phyloP scores from a whole-genome alignment of 92 coral and sea anemone genomes.

The Porites rus region DNA sequence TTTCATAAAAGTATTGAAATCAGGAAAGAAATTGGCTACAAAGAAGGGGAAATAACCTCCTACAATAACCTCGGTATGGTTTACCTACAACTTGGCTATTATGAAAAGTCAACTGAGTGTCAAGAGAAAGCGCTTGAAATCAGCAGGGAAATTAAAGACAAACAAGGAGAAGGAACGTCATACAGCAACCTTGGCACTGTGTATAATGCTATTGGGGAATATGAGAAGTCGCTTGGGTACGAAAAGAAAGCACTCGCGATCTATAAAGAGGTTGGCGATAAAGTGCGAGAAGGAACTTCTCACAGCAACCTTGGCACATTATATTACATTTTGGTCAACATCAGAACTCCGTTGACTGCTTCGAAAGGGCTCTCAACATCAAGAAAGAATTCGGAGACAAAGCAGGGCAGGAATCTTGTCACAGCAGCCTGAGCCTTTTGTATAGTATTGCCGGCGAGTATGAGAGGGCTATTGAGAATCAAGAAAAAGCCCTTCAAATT shows the following conservation, averaged over 20 bases:
- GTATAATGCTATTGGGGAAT: constrained; percentile 20
- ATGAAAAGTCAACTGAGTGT: constrained; percentile 27
- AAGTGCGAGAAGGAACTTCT: constrained; percentile 34
- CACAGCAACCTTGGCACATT: constrained; percentile 38
- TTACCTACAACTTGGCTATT: background rate
- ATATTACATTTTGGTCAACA: constrained; percentile 28
- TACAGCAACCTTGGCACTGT: constrained; percentile 46
- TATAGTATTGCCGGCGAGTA: constrained; percentile 3
- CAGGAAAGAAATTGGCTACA: constrained; percentile 31
- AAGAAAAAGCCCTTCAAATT: constrained; percentile 23
- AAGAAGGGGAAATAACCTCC: constrained; percentile 34
- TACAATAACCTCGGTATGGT: constrained; percentile 14
- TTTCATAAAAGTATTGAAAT: constrained; percentile 32
- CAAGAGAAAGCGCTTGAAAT: constrained; percentile 36
- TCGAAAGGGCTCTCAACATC: constrained; percentile 28
- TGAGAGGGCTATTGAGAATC: constrained; percentile 30
- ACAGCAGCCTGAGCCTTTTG: constrained; percentile 37
- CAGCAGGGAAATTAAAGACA: constrained; percentile 41
- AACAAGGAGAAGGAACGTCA: constrained; percentile 49
- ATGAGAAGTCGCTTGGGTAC: constrained; percentile 39
- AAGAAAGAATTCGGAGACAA: constrained; percentile 33
- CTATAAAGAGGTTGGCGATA: constrained; percentile 44
- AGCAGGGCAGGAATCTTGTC: constrained; percentile 11
- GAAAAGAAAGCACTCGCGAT: constrained; percentile 26
- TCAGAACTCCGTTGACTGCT: constrained; percentile 28